Percentiles rank a stretch among this genome's conserved stretches.
Evolutionary conservation across 2,113 vertebrate genomes (phyloP).

Genomic region (Phocoena sinus): DNA sequence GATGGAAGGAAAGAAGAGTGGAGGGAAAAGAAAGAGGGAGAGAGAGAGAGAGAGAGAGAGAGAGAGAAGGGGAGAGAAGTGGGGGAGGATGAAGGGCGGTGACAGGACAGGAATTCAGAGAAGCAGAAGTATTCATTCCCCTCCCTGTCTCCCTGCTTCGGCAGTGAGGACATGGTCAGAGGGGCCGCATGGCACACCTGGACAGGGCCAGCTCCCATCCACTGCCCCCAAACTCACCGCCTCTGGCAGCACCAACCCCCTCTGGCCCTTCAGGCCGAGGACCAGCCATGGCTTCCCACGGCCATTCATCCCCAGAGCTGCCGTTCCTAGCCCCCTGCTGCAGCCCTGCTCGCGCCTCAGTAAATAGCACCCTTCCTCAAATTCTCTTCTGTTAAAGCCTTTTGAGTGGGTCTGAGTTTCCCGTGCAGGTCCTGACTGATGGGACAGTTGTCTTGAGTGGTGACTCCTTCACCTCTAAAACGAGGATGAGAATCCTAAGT

Average conservation of each 20-base stretch:
- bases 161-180: too few relatives aligned
- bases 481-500: not conserved
- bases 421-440: too few relatives aligned
- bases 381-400: not conserved
- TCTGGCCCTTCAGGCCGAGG: not conserved
- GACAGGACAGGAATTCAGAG: not conserved
- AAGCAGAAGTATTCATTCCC: not conserved
- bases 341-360: not conserved
- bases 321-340: not conserved
- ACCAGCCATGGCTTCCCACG: not conserved
- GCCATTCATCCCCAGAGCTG: not conserved
- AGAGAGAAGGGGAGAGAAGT: too few relatives aligned
- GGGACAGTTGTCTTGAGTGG: not conserved
- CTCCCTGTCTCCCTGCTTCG: not conserved
- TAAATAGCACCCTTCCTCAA: not conserved
- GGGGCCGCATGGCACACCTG: rapidly evolving
- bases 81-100: not conserved
- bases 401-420: not conserved
- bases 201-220: not conserved
- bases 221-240: not conserved
- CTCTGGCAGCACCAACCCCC: not conserved
- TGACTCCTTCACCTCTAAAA: not conserved
- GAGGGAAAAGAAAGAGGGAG: too few relatives aligned
- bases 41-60: too few relatives aligned
- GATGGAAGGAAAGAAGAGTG: too few relatives aligned